Evolutionary conservation across 2,888 invertebrate genomes (phyloP).

Genomic region (Drosophila recens): DNA sequence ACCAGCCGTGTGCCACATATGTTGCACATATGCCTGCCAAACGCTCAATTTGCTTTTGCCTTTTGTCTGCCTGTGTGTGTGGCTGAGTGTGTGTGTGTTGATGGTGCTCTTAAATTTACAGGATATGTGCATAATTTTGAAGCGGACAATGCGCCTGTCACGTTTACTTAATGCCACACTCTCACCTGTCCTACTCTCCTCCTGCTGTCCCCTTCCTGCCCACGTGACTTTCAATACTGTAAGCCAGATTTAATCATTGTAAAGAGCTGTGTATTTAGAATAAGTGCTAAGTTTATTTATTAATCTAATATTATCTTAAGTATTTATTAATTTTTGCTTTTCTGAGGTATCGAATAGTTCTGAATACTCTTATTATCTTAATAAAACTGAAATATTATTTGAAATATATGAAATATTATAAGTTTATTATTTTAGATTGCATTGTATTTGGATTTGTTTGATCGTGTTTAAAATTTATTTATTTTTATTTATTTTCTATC

Average conservation of each 20-base stretch:
- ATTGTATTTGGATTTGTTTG: too few relatives aligned
- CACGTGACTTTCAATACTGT: neutral
- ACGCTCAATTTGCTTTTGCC: conserved; percentile 76
- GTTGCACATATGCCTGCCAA: conserved; percentile 52
- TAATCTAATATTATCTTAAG: too few relatives aligned
- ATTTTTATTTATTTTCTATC: too few relatives aligned
- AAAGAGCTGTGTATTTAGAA: too few relatives aligned
- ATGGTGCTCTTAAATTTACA: conserved; percentile 75
- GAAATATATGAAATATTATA: too few relatives aligned
- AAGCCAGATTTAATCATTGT: neutral
- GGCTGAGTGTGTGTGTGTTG: conserved; percentile 39
- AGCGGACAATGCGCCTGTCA: conserved; percentile 58
- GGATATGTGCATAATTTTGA: conserved; percentile 77
- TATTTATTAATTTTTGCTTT: too few relatives aligned
- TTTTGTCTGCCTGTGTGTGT: conserved; percentile 57
- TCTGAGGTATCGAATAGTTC: too few relatives aligned
- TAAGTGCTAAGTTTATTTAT: too few relatives aligned
- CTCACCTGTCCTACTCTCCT: neutral
- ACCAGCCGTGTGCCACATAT: conserved; percentile 27
- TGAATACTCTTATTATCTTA: too few relatives aligned
- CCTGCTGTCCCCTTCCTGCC: neutral
- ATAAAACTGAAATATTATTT: too few relatives aligned
- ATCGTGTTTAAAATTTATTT: too few relatives aligned
- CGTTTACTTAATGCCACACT: conserved; percentile 34
- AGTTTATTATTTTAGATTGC: too few relatives aligned